phyloP scores from a whole-genome alignment of 2,113 vertebrate genomes.

The Azemiops feae region DNA sequence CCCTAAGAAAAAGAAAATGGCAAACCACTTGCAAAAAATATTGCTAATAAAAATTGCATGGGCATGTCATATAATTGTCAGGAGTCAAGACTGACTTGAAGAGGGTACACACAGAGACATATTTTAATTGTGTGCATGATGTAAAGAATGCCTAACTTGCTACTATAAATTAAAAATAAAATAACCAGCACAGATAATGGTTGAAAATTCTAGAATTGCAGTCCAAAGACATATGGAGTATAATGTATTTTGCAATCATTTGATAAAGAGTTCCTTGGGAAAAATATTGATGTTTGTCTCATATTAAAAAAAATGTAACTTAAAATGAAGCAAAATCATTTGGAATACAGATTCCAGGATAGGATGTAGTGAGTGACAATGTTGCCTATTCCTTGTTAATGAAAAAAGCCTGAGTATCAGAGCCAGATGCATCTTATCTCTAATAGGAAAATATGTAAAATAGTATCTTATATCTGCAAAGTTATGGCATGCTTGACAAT shows the following conservation, averaged over 20 bases:
- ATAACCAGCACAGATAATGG: background rate
- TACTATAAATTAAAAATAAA: background rate
- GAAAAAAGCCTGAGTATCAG: too few relatives aligned
- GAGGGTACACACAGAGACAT: background rate
- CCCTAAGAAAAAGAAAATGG: background rate
- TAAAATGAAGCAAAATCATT: background rate
- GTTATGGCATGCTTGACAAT: too few relatives aligned
- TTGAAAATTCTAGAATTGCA: background rate
- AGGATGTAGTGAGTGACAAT: background rate
- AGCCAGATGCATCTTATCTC: too few relatives aligned
- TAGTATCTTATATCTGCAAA: too few relatives aligned
- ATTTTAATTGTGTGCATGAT: background rate
- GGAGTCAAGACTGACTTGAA: background rate
- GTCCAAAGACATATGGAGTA: background rate
- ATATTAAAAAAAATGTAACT: background rate
- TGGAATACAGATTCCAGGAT: background rate
- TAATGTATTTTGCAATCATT: background rate
- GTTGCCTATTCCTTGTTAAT: background rate
- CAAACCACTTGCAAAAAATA: background rate
- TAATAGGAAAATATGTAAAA: too few relatives aligned
- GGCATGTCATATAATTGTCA: background rate
- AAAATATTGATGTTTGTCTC: background rate
- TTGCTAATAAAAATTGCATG: background rate
- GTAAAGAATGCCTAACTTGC: background rate
- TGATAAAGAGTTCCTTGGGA: background rate